Percentiles rank a stretch among this genome's conserved stretches.
phyloP scores from a whole-genome alignment of 2,113 vertebrate species.

The Phalacrocorax pelagicus region DNA sequence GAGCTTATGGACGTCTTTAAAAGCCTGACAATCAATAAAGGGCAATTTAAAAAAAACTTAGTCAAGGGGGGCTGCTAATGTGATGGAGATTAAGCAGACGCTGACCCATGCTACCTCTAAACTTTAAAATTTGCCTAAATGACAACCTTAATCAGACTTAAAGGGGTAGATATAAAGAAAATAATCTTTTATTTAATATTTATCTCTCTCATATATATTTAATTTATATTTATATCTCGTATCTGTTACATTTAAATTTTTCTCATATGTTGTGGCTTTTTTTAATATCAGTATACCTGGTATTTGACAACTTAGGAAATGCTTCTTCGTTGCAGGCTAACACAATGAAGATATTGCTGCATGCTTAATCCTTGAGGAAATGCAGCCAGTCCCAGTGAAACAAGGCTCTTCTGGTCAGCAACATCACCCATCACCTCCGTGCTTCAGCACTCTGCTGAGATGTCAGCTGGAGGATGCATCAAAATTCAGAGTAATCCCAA shows the following conservation, averaged over 20 bases:
- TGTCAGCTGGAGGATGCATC: background rate
- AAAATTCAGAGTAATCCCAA: background rate
- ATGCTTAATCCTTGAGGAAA: background rate
- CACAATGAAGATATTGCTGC: rapidly evolving
- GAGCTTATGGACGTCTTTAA: background rate
- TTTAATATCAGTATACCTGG: background rate
- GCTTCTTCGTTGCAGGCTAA: background rate
- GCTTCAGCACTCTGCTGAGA: background rate
- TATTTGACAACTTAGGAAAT: background rate
- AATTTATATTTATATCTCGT: background rate
- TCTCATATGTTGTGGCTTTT: background rate
- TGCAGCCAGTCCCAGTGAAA: rapidly evolving
- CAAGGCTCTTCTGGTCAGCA: background rate
- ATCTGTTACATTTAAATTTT: background rate
- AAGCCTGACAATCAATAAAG: background rate
- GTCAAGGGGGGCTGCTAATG: background rate
- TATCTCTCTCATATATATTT: background rate
- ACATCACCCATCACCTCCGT: rapidly evolving
- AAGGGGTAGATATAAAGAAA: background rate
- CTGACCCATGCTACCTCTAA: background rate
- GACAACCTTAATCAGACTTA: background rate
- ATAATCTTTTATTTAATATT: background rate
- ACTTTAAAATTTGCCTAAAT: background rate
- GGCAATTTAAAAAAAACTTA: background rate
- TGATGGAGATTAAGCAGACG: background rate